Evolutionary conservation across 2,888 invertebrate species (phyloP).

Genomic region (Folsomia manolachei): DNA sequence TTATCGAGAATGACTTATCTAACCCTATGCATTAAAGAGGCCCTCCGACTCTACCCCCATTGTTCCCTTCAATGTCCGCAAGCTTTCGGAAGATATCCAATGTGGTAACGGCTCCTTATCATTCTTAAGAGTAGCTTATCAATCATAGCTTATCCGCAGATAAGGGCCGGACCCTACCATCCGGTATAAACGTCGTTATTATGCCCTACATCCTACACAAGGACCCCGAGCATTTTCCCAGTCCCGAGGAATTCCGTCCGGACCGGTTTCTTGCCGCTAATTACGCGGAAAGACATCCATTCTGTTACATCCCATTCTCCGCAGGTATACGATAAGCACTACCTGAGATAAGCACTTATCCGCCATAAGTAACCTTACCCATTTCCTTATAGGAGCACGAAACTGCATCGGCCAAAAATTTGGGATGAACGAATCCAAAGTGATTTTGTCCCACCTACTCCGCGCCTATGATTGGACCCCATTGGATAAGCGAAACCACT

Average conservation of each 20-base stretch:
- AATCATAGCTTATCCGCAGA: too few species aligned
- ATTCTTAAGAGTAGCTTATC: too few species aligned
- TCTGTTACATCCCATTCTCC: conserved; percentile 13
- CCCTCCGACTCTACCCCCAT: background rate
- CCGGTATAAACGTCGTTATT: conserved; percentile 9
- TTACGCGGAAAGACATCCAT: background rate
- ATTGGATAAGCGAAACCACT: background rate
- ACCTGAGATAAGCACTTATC: background rate
- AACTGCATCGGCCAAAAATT: conserved; percentile 8
- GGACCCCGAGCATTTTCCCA: background rate
- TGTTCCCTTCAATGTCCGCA: conserved; percentile 2
- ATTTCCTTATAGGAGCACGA: too few species aligned
- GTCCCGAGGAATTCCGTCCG: conserved; percentile 11
- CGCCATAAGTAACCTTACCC: too few species aligned
- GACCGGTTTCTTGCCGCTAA: conserved; percentile 11
- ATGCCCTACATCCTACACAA: conserved; percentile 5
- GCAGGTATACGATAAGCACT: background rate
- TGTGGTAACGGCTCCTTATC: background rate
- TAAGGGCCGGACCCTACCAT: background rate
- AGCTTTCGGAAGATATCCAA: background rate
- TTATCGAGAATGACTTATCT: conserved; percentile 12
- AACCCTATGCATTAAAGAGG: conserved; percentile 10
- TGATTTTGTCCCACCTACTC: background rate
- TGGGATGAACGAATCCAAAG: conserved; percentile 10
- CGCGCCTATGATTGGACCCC: background rate